Evolutionary conservation across 1,140 invertebrate genomes (phyloP), one percentile per base, ranked within the genome.

Genomic region (Bombus turneri): DNA sequence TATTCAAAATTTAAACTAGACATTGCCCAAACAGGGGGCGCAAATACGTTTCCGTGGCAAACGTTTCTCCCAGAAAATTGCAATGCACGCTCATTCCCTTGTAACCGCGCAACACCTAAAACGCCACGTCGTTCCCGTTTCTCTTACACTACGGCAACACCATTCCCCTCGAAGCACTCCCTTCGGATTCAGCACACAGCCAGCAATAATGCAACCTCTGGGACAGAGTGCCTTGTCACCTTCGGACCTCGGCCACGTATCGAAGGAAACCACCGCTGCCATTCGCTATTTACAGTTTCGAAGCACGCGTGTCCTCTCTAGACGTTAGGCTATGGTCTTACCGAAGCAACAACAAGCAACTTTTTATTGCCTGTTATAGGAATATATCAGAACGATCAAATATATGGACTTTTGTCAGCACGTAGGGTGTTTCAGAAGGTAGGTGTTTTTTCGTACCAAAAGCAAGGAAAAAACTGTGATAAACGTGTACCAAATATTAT

Each of bases 181-280:
- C 64, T 59, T 69, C 62, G 41, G 47, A 83, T 83, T 77, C 73
- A 78, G 37, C 37, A 15, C 82, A 84, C 64, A 47, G n/a, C 74
- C 10, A 28, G 41, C 74, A 78, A 83, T 83, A 78, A 84, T 41
- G 74, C 73, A 41, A 41, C 22, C 12, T 62, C 37, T 37, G 31
- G 81, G 47, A 75, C 81, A 64, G 62, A 84, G 75, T 78, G 64
- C 43, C 68, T 84, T 41, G 82, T 84, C 82, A 78, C 66, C 75
- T 68, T 68, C 37, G 82, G 37, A 71, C 64, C 43, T 41, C 41
- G 62, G 3, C 73, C 74, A 71, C 41, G 75, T 77, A 83, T 84
- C 82, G 64, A 43, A 62, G 53, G 28, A 59, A 84, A 78, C 64
- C 64, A 22, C 28, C n/a, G 6, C n/a, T 39, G 59, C 62, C 64